Percentiles rank a stretch among this genome's conserved stretches.
Evolutionary conservation across 2,797 vertebrate species (phyloP).

Genomic region (Anolis apletophallus): DNA sequence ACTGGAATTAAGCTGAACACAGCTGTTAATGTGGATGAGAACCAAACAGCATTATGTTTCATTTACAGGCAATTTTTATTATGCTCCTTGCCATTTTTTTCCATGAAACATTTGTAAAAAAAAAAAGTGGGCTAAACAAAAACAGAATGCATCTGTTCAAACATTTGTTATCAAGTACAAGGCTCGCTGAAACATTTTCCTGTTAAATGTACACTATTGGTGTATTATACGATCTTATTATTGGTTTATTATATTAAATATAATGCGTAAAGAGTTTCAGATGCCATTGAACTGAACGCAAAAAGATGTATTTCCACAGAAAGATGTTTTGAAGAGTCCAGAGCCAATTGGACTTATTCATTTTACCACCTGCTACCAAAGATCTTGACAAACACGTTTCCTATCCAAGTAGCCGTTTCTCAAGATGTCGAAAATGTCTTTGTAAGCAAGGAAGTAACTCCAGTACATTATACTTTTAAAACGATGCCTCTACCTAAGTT

Average conservation of each 20-base stretch:
- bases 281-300: background rate
- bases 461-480: background rate
- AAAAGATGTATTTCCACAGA: background rate
- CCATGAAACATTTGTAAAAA: background rate
- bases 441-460: background rate
- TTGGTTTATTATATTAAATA: background rate
- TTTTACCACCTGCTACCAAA: background rate
- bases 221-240: background rate
- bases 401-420: background rate
- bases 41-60: constrained; percentile 7
- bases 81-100: background rate
- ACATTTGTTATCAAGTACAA: background rate
- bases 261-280: background rate
- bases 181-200: background rate
- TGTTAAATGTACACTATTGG: background rate
- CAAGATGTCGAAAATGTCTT: background rate
- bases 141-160: background rate
- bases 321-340: background rate
- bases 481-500: no score
- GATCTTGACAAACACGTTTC: background rate
- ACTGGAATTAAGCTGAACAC: background rate
- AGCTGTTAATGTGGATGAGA: constrained; percentile 14
- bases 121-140: constrained; percentile 10
- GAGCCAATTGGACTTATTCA: background rate
- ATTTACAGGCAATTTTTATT: constrained; percentile 9